These are phyloP conservation scores for Coregonus clupeaformis DNA, from an alignment of 2,113 vertebrate genomes.

Conservation along the genomic window DNA sequence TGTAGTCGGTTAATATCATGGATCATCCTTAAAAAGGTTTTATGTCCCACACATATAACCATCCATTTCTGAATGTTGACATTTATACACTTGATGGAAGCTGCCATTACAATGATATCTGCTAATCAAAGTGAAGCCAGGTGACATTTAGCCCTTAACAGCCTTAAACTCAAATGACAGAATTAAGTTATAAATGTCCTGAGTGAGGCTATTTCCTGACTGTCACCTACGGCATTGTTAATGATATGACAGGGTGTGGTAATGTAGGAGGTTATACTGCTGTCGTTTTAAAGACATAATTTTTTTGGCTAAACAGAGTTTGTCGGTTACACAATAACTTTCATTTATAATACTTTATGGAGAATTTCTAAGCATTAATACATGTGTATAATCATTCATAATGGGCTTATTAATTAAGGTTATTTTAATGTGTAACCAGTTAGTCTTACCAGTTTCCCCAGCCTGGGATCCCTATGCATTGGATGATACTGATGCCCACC, in stretches of 20 bases:
- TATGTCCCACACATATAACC: constrained; percentile 38
- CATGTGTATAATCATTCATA: background rate
- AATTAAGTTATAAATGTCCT: background rate
- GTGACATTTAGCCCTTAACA: constrained; percentile 60
- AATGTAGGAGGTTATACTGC: background rate
- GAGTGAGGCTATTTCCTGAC: background rate
- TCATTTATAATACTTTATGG: background rate
- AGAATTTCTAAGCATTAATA: no score
- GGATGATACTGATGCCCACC: constrained; percentile 93
- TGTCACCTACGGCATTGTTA: background rate
- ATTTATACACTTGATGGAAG: constrained; percentile 63
- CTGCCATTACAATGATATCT: constrained; percentile 59
- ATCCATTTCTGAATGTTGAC: constrained; percentile 47
- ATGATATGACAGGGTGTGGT: background rate
- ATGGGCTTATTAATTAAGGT: background rate
- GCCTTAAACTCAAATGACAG: constrained; percentile 59
- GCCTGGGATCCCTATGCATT: constrained; percentile 94
- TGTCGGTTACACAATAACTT: no score
- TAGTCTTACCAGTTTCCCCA: constrained; percentile 96
- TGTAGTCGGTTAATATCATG: background rate
- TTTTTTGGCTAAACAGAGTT: background rate
- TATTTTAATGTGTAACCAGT: background rate
- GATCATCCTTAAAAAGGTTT: constrained; percentile 44
- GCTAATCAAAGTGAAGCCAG: constrained; percentile 53
- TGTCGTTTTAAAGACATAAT: background rate